phyloP scores from a whole-genome alignment of 2,797 vertebrate genomes.

The Danio albolineatus region DNA sequence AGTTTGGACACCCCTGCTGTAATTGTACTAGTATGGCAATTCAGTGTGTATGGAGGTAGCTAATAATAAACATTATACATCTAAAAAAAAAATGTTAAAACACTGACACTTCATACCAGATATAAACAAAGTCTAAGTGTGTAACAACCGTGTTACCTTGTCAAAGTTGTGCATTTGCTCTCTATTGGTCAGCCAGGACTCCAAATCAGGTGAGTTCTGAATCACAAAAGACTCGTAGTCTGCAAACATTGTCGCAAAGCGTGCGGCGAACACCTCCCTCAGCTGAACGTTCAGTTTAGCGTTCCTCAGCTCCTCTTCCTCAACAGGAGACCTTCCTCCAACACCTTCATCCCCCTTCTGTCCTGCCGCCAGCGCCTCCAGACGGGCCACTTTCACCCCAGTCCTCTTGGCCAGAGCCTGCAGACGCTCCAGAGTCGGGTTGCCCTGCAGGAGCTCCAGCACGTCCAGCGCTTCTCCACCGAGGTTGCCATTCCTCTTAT shows the following conservation, averaged over 20 bases:
- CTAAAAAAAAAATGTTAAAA: too few species aligned
- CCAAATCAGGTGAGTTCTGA: constrained; percentile 90
- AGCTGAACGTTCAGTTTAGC: constrained; percentile 93
- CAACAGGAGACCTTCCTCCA: constrained; percentile 70
- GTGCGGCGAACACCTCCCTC: constrained; percentile 93
- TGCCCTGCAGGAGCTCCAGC: constrained; percentile 91
- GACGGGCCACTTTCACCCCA: constrained; percentile 83
- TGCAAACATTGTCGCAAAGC: constrained; percentile 92
- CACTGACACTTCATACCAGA: too few species aligned
- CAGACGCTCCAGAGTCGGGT: constrained; percentile 87
- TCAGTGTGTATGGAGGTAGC: too few species aligned
- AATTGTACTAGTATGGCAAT: too few species aligned
- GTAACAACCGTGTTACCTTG: constrained; percentile 82
- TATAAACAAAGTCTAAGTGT: too few species aligned
- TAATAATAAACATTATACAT: too few species aligned
- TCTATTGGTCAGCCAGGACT: constrained; percentile 94
- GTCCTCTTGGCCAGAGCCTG: constrained; percentile 89
- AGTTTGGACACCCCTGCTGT: too few species aligned
- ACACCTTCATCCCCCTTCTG: constrained; percentile 54
- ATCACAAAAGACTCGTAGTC: constrained; percentile 97
- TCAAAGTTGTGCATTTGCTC: constrained; percentile 97
- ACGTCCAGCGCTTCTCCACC: constrained; percentile 84
- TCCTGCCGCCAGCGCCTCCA: constrained; percentile 74
- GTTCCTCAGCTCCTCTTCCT: constrained; percentile 85
- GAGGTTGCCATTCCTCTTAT: constrained; percentile 93